A percentile compares a stretch with the other conserved stretches of the same genome.
These are phyloP conservation scores for Hypanus sabinus DNA, from an alignment of 2,113 vertebrate species.

Conservation along the genomic window DNA sequence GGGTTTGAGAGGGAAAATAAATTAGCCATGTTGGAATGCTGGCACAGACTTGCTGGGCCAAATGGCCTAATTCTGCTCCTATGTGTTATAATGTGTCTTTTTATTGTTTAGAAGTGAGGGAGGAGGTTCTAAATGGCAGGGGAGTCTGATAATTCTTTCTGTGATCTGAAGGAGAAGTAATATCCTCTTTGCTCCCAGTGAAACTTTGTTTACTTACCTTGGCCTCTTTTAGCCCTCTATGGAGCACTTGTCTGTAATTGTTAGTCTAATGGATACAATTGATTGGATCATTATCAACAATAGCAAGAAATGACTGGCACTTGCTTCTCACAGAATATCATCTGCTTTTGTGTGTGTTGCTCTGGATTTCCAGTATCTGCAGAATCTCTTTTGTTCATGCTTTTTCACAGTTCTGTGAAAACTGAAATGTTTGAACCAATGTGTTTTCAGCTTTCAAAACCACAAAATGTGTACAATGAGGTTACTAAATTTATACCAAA, in stretches of 20 bases:
- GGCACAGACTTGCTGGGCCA: too few species aligned
- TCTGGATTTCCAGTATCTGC: too few species aligned
- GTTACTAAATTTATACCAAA: neutral
- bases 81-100: too few species aligned
- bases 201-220: neutral
- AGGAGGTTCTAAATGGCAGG: neutral
- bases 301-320: neutral
- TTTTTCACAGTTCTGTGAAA: neutral
- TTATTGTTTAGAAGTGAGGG: neutral
- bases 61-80: too few species aligned
- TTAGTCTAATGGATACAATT: neutral
- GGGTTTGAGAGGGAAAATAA: too few species aligned
- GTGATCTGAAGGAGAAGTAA: neutral
- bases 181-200: neutral
- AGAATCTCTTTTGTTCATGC: too few species aligned
- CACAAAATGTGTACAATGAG: neutral
- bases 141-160: neutral
- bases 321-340: neutral
- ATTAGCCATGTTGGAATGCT: too few species aligned
- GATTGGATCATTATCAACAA: neutral
- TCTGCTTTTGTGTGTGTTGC: neutral
- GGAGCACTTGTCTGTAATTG: neutral
- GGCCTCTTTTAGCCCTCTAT: neutral
- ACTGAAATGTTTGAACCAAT: neutral
- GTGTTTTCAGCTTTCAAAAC: neutral